Conservation (phyloP, 2,113 vertebrate species). For the Calcarius ornatus region DNA sequence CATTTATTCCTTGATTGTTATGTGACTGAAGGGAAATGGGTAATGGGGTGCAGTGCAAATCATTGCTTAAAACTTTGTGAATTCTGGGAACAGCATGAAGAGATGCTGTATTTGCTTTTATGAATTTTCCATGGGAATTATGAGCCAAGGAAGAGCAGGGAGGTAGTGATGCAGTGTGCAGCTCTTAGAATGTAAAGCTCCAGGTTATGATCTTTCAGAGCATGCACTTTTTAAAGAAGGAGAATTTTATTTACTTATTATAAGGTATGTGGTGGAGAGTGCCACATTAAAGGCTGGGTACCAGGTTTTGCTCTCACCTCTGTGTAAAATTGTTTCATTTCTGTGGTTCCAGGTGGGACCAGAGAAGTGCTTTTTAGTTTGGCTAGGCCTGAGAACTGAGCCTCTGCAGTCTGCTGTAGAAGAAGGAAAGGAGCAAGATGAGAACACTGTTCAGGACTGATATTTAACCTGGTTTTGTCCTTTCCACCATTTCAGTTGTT, state of each 20-base stretch:
- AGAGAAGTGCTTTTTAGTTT: background rate
- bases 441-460: background rate
- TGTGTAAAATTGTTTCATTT: background rate
- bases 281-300: background rate
- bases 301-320: background rate
- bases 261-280: background rate
- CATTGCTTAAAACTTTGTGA: constrained; percentile 18
- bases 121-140: constrained; percentile 4
- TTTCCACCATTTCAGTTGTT: background rate
- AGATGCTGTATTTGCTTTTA: background rate
- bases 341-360: background rate
- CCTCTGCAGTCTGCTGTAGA: background rate
- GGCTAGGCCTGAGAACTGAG: background rate
- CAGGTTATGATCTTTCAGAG: background rate
- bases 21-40: background rate
- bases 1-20: constrained; percentile 53
- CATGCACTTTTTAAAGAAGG: background rate
- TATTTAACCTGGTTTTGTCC: background rate
- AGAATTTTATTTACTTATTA: background rate
- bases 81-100: background rate
- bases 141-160: background rate
- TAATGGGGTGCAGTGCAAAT: background rate
- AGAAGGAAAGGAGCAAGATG: background rate
- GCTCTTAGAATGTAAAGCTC: background rate
- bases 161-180: background rate